Conservation (phyloP, 2,113 vertebrate species). For the Clarias macrocephalus region DNA sequence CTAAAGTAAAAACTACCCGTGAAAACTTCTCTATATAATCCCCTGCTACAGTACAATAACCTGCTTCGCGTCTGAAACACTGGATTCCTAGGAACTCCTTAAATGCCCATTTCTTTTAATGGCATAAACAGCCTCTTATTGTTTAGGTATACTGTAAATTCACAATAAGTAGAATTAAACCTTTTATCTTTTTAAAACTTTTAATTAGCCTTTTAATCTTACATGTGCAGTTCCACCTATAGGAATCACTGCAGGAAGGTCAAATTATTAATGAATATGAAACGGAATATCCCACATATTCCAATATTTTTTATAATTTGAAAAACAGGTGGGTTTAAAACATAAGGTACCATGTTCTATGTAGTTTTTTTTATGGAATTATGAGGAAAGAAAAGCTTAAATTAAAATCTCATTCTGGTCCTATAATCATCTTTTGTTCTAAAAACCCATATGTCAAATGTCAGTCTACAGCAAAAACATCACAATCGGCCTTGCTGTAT, state of each 20-base stretch:
- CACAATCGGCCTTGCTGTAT: neutral
- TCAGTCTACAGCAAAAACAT: neutral
- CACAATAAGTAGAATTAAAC: neutral
- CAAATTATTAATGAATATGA: neutral
- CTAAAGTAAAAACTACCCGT: too few relatives aligned
- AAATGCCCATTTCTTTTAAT: too few relatives aligned
- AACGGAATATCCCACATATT: neutral
- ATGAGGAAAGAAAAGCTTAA: neutral
- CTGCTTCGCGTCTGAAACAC: too few relatives aligned
- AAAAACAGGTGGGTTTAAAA: neutral
- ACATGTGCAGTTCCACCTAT: conserved; percentile 39
- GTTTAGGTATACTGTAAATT: neutral
- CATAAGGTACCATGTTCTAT: neutral
- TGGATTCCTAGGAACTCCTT: too few relatives aligned
- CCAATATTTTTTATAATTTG: neutral
- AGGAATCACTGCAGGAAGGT: neutral
- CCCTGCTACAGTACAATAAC: too few relatives aligned
- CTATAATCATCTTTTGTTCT: neutral
- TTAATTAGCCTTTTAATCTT: conserved; percentile 62
- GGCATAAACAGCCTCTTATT: neutral
- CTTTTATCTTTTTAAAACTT: conserved; percentile 37
- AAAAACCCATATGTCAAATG: neutral
- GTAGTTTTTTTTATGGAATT: neutral
- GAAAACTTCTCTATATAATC: too few relatives aligned
- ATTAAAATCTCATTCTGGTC: neutral